Base-by-base conservation (phyloP, 1,140 invertebrate genomes). In the Tetragnatha versicolor region DNA sequence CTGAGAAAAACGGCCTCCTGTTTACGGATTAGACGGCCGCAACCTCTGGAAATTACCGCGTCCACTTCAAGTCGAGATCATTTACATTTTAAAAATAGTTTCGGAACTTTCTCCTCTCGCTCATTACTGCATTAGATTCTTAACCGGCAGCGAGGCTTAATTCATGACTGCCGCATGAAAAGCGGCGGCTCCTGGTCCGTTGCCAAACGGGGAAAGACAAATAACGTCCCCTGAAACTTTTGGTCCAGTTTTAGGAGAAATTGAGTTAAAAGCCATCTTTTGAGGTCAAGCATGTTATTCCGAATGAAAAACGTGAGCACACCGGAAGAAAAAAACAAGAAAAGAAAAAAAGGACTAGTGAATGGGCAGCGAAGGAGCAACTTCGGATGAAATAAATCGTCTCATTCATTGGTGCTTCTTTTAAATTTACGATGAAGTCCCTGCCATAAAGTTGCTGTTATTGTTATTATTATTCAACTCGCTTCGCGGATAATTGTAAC, bases 1-100 rank as follows among this genome's bases (percentile, higher is more conserved):
- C n/a, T n/a, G n/a, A n/a, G n/a, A n/a, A n/a, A n/a, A n/a, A n/a
- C n/a, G n/a, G 29, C 5, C 7, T 31, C 55, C 31, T 58, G 55
- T 53, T 53, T 53, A 53, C 49, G 25, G 49, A 12, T 20, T 58
- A 33, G 55, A 58, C 55, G 22, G 27, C 29, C 12, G 17, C 3
- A 58, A 31, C 55, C 14, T n/a, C 35, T 58, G 29, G 6, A 9
- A 58, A 31, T 31, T 33, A 58, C 55, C 33, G 14, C 31, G 55
- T 14, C 60, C n/a, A 49, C 39, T 9, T 2, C 10, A 17, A 22
- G n/a, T n/a, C n/a, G 39, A 68, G 33, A 68, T 49, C 63, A 68
- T 68, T 47, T 68, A 68, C 63, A 68, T 68, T 68, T 68, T 68
- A 47, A 68, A 68, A 68, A 68, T 68, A 68, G 25, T 68, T 68